phyloP scores from a whole-genome alignment of 1,140 invertebrate species.

The Magallana angulata region DNA sequence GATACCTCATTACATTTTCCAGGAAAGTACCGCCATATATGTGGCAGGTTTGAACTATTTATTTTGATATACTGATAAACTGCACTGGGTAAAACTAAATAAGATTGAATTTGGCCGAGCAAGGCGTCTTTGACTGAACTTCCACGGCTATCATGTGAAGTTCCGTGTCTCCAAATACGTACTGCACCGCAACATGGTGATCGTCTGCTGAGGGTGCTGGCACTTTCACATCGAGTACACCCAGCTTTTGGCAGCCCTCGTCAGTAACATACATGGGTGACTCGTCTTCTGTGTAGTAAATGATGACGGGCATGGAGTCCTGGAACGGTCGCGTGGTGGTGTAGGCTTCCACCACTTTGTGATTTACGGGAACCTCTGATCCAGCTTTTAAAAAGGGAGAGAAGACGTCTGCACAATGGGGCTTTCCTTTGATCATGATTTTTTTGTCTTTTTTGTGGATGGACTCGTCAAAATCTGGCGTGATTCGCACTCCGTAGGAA shows the following conservation, averaged over 20 bases:
- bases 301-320: background rate
- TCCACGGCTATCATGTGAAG: conserved; percentile 40
- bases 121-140: conserved; percentile 37
- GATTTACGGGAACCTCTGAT: background rate
- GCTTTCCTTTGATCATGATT: background rate
- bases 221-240: conserved; percentile 20
- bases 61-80: no score
- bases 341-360: conserved; percentile 21
- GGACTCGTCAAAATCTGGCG: conserved; percentile 7
- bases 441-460: conserved; percentile 37
- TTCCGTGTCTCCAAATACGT: conserved; percentile 45
- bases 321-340: background rate
- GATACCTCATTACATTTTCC: no score
- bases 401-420: conserved; percentile 39
- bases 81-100: background rate
- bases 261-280: conserved; percentile 39
- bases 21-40: no score
- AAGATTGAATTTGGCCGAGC: conserved; percentile 38
- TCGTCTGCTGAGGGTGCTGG: conserved; percentile 10
- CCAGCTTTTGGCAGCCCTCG: conserved; percentile 36
- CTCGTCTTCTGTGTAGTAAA: background rate
- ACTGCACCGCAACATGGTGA: conserved; percentile 37
- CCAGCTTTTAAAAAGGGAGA: conserved; percentile 28
- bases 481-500: conserved; percentile 39
- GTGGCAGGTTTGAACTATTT: no score